These are phyloP conservation scores for Ursus arctos DNA, from an alignment of 2,113 vertebrate genomes.

Conservation along the genomic window DNA sequence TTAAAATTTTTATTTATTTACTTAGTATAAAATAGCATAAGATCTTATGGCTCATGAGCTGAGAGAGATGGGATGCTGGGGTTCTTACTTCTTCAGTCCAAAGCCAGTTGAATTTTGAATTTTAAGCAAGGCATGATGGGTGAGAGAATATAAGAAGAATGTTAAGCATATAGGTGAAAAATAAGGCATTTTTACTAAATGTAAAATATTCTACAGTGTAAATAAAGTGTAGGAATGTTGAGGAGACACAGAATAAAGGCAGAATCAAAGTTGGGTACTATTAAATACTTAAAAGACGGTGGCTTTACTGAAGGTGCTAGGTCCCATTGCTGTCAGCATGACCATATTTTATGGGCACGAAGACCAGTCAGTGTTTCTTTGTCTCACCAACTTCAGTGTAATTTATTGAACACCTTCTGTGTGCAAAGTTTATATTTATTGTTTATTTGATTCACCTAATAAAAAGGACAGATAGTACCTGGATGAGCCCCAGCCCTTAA, in stretches of 20 bases:
- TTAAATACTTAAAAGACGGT: neutral
- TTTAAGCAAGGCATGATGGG: neutral
- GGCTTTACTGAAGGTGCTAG: neutral
- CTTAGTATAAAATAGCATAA: neutral
- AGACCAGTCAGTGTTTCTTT: neutral
- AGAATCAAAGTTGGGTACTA: neutral
- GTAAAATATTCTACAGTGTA: neutral
- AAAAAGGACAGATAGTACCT: neutral
- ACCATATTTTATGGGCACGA: neutral
- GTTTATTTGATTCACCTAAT: conserved; percentile 5
- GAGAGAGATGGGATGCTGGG: neutral
- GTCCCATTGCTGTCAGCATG: neutral
- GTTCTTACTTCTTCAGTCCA: neutral
- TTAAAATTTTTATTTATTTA: neutral
- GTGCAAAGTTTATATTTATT: neutral
- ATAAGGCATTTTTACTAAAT: neutral
- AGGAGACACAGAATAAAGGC: neutral
- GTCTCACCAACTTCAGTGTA: neutral
- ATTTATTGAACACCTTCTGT: neutral
- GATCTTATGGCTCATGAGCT: neutral
- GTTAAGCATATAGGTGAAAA: neutral
- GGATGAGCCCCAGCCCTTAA: neutral
- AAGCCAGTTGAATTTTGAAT: neutral
- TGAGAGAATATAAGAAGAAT: neutral
- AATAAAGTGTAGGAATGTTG: neutral